These are phyloP conservation scores for Drosophila pallidifrons DNA, from an alignment of 1,140 invertebrate species.

Conservation along the genomic window DNA sequence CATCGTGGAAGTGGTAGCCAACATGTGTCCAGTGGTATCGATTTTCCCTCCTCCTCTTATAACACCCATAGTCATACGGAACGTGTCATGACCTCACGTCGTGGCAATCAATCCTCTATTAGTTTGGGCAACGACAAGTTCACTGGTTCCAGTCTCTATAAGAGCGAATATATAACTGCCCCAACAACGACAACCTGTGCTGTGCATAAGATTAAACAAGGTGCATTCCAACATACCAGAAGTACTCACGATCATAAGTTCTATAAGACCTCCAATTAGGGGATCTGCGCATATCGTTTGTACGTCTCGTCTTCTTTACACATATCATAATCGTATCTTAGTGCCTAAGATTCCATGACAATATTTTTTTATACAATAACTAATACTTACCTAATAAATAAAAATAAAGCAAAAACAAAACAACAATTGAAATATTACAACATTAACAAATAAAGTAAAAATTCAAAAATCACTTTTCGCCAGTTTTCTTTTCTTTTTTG, in stretches of 20 bases:
- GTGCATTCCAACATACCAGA: conserved; percentile 92
- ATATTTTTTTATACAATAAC: conserved; percentile 70
- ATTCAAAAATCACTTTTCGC: conserved; percentile 16
- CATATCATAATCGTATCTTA: conserved; percentile 53
- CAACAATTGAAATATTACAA: conserved; percentile 12
- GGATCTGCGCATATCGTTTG: conserved; percentile 10
- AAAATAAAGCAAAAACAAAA: conserved; percentile 39
- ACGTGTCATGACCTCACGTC: conserved; percentile 86
- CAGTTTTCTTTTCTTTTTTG: conserved; percentile 1
- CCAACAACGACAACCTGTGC: conserved; percentile 89
- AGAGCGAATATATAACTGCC: conserved; percentile 90
- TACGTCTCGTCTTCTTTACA: conserved; percentile 42
- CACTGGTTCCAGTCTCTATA: conserved; percentile 88
- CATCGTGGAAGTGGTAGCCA: conserved; percentile 54
- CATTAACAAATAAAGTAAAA: conserved; percentile 46
- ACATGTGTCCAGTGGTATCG: conserved; percentile 65
- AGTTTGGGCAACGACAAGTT: conserved; percentile 88
- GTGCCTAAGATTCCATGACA: conserved; percentile 71
- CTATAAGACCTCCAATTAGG: conserved; percentile 88
- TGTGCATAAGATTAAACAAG: conserved; percentile 90
- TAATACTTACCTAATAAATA: conserved; percentile 43
- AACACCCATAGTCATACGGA: conserved; percentile 78
- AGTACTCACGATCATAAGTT: conserved; percentile 93
- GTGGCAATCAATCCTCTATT: conserved; percentile 90
- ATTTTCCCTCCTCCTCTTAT: conserved; percentile 68